phyloP scores from a whole-genome alignment of 2,797 vertebrate genomes.

The Betta splendens region DNA sequence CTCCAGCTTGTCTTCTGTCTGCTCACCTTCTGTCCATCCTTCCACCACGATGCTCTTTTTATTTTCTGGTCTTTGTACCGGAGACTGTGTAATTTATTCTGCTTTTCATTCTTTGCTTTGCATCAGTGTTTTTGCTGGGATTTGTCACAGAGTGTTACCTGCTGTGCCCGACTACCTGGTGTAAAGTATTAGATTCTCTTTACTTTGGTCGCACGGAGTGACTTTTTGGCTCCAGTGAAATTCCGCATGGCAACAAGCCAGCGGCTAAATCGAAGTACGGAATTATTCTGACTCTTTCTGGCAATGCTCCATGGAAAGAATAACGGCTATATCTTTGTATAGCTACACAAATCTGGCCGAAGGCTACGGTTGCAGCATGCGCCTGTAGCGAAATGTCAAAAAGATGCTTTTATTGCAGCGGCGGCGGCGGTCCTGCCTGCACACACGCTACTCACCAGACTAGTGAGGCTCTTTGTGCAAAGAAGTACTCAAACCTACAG shows the following conservation, averaged over 20 bases:
- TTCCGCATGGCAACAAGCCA: constrained; percentile 28
- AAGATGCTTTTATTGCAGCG: constrained; percentile 37
- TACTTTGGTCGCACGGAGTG: constrained; percentile 39
- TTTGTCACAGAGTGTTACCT: constrained; percentile 54
- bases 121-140: constrained; percentile 52
- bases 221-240: constrained; percentile 45
- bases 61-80: constrained; percentile 30
- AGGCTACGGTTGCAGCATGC: too few species aligned
- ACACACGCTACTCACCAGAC: constrained; percentile 54
- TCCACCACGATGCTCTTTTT: constrained; percentile 12
- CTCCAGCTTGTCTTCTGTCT: constrained; percentile 48
- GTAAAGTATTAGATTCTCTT: constrained; percentile 63
- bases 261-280: constrained; percentile 17
- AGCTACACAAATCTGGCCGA: not conserved
- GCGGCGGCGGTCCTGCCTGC: constrained; percentile 29
- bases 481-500: constrained; percentile 58
- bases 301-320: constrained; percentile 13
- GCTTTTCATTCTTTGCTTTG: constrained; percentile 34
- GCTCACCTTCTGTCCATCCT: constrained; percentile 31
- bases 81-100: constrained; percentile 44
- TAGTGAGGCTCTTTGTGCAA: constrained; percentile 63
- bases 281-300: constrained; percentile 18
- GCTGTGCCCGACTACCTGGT: constrained; percentile 51
- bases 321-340: constrained; percentile 16
- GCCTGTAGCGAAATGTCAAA: too few species aligned